Evolutionary conservation across 2,888 invertebrate genomes (phyloP).

Genomic region (Campoplex capitator): DNA sequence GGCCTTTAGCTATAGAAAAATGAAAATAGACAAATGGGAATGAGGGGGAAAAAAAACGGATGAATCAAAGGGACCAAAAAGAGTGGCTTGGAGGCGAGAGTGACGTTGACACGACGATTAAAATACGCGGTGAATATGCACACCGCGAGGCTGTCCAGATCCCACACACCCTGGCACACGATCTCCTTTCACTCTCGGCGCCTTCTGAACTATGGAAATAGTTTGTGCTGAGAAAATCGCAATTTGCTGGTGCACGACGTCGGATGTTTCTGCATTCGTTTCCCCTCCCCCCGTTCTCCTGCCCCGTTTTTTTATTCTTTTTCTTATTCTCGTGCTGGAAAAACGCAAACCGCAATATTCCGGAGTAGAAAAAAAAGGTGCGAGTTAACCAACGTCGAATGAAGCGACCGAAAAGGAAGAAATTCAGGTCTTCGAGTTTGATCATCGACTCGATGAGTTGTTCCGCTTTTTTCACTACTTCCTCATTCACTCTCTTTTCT

Average conservation of each 20-base stretch:
- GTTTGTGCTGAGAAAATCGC: slow-evolving; percentile 61
- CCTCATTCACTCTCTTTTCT: background rate
- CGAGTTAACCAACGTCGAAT: background rate
- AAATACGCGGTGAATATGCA: slow-evolving; percentile 61
- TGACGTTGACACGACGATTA: slow-evolving; percentile 73
- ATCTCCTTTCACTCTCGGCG: slow-evolving; percentile 67
- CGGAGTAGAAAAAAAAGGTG: background rate
- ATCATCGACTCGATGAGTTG: background rate
- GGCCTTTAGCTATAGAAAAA: background rate
- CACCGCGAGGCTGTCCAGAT: slow-evolving; percentile 38
- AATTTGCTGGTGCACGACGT: slow-evolving; percentile 38
- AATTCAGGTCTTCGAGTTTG: background rate
- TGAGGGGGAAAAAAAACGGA: background rate
- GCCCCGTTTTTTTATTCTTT: background rate
- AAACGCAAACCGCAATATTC: slow-evolving; percentile 2
- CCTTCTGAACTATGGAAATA: slow-evolving; percentile 30
- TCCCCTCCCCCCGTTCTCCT: slow-evolving; percentile 10
- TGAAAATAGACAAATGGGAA: background rate
- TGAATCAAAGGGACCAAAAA: background rate
- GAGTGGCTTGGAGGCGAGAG: background rate
- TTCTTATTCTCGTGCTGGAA: slow-evolving; percentile 21
- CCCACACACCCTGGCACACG: slow-evolving; percentile 41
- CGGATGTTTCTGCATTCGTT: background rate
- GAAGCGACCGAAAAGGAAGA: background rate
- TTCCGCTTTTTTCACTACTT: slow-evolving; percentile 9